Evolutionary conservation across 1,140 invertebrate genomes (phyloP), one percentile per base, ranked within the genome.

Genomic region (Telenomus remus): DNA sequence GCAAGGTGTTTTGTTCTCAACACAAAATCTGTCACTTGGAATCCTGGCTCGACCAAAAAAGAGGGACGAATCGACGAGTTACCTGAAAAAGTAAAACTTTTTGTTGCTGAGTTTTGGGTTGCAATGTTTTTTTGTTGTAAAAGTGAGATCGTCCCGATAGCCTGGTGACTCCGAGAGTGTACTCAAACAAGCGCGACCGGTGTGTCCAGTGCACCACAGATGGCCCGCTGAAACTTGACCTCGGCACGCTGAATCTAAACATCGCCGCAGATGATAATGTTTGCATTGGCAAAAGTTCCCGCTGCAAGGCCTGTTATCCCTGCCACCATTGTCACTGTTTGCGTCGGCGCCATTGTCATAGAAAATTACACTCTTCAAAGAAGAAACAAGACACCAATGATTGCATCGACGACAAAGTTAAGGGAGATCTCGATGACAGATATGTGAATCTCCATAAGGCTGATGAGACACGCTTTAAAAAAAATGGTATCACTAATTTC

Each of bases 41-140:
- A 27, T 27, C 13, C 55, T 53, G 42, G 68, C 68, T 57, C 61
- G 69, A 44, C 10, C 72, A 3, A 56, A 42, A 13, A 59, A 39
- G 4, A 44, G 5, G 8, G 27, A 43, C 1, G 49, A 63, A 1
- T 0, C 51, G 2, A 54, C 39, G 63, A 64, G 49, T 65, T 72
- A 69, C 37, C 33, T 78, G 37, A 78, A 69, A 71, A 78, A 73
- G 65, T 78, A 78, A n/a, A n/a, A n/a, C n/a, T n/a, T n/a, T n/a
- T n/a, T n/a, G n/a, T n/a, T n/a, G n/a, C n/a, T n/a, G n/a, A n/a
- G n/a, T n/a, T n/a, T n/a, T n/a, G n/a, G n/a, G n/a, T n/a, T n/a
- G n/a, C n/a, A n/a, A n/a, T n/a, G n/a, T n/a, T n/a, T n/a, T n/a
- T n/a, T n/a, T n/a, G n/a, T n/a, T n/a, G n/a, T 27, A 73, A 54